Evolutionary conservation across 2,888 invertebrate genomes (phyloP).

Genomic region (Trissolcus japonicus): DNA sequence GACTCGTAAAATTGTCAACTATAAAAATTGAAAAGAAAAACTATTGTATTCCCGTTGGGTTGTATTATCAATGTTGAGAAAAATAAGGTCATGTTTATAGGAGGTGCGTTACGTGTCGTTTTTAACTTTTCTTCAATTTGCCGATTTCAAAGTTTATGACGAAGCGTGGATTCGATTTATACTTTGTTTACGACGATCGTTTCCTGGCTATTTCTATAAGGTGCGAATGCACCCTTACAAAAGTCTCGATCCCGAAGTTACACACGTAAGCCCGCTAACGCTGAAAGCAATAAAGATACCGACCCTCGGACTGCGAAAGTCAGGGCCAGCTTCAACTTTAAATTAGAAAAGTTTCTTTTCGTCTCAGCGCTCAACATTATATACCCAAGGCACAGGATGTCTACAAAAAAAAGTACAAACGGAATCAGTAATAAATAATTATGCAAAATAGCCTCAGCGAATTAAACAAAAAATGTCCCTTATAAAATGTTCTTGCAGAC

Average conservation of each 20-base stretch:
- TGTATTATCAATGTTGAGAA: conserved; percentile 9
- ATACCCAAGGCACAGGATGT: conserved; percentile 45
- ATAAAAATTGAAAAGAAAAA: conserved; percentile 1
- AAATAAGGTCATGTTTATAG: conserved; percentile 29
- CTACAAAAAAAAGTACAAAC: conserved; percentile 36
- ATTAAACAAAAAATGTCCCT: not conserved
- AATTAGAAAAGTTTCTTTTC: conserved; percentile 72
- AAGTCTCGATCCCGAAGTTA: conserved; percentile 56
- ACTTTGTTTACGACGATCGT: conserved; percentile 53
- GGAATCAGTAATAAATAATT: conserved; percentile 42
- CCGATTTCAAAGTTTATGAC: conserved; percentile 46
- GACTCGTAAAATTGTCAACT: conserved; percentile 22
- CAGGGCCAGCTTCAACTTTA: conserved; percentile 69
- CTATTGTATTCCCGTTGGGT: not conserved
- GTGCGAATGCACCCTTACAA: conserved; percentile 54
- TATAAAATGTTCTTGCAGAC: too few species aligned
- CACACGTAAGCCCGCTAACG: conserved; percentile 64
- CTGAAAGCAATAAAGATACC: conserved; percentile 74
- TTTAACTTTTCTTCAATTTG: conserved; percentile 49
- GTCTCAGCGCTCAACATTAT: conserved; percentile 36
- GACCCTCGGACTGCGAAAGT: conserved; percentile 67
- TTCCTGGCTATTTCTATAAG: conserved; percentile 49
- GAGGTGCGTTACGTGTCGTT: conserved; percentile 15
- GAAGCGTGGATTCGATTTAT: conserved; percentile 44
- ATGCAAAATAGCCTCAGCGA: conserved; percentile 18